Conservation (phyloP, 2,797 vertebrate genomes). For the Chromis chromis region DNA sequence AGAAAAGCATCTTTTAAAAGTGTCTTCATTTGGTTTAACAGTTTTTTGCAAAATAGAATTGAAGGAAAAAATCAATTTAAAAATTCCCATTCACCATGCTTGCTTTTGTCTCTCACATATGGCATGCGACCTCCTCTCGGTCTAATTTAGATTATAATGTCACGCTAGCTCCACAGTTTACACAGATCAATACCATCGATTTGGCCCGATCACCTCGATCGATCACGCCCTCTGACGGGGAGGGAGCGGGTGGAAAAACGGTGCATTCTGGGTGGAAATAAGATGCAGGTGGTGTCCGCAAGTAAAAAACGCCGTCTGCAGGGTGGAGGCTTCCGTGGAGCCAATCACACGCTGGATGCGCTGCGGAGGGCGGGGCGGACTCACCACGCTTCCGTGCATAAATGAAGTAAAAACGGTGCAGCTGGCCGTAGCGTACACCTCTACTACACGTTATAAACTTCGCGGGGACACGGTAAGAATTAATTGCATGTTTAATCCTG, state of each 20-base stretch:
- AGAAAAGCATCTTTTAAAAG: too few relatives aligned
- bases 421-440: slow-evolving; percentile 77
- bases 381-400: slow-evolving; percentile 78
- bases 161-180: neutral
- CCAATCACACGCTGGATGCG: slow-evolving; percentile 85
- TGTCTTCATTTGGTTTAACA: too few relatives aligned
- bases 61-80: too few relatives aligned
- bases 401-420: slow-evolving; percentile 57
- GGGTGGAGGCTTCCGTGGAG: slow-evolving; percentile 64
- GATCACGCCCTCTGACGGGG: slow-evolving; percentile 14
- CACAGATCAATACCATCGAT: slow-evolving; percentile 14
- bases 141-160: neutral
- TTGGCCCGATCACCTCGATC: slow-evolving; percentile 34
- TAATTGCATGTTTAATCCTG: fast-evolving
- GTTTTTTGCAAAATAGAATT: too few relatives aligned
- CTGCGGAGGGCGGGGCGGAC: slow-evolving; percentile 81
- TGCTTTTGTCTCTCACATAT: neutral
- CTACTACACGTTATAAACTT: slow-evolving; percentile 19
- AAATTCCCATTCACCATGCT: neutral
- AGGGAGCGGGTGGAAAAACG: slow-evolving; percentile 53
- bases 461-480: slow-evolving; percentile 58
- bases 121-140: neutral
- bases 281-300: slow-evolving; percentile 88
- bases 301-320: slow-evolving; percentile 86
- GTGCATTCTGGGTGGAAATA: slow-evolving; percentile 97